Conservation (phyloP, 2,113 vertebrate genomes). For the Cinclus cinclus region DNA sequence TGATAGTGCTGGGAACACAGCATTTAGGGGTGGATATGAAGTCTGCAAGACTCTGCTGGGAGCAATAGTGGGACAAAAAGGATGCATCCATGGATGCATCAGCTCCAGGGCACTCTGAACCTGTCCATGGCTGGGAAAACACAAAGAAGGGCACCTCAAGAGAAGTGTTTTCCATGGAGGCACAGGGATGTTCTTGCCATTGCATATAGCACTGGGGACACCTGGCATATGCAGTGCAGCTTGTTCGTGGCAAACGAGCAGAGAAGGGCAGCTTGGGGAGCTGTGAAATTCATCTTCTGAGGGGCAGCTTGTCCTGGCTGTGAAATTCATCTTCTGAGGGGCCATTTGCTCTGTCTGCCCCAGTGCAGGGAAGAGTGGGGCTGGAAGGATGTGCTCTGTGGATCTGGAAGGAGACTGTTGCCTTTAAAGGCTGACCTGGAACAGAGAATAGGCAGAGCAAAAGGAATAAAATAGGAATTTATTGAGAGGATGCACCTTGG, state of each 20-base stretch:
- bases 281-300: not conserved
- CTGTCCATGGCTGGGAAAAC: not conserved
- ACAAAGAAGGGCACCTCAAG: not conserved
- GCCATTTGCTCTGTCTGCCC: not conserved
- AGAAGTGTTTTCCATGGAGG: not conserved
- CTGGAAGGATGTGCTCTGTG: not conserved
- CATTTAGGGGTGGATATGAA: not conserved
- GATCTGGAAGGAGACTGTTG: not conserved
- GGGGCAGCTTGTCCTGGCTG: not conserved
- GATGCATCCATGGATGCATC: not conserved
- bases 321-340: not conserved
- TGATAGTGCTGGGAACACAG: not conserved
- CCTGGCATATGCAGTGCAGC: not conserved
- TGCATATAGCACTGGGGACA: accelerated
- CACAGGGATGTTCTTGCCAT: not conserved
- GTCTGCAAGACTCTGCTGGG: not conserved
- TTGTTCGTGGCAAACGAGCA: accelerated
- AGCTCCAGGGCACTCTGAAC: not conserved
- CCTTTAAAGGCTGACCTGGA: too few species aligned
- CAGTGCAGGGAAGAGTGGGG: not conserved
- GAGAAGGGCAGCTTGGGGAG: not conserved
- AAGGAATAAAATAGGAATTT: too few species aligned
- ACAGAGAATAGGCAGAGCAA: too few species aligned
- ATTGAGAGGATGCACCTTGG: too few species aligned
- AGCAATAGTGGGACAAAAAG: not conserved